Evolutionary conservation across 2,888 invertebrate genomes (phyloP).

Genomic region (Drosophila paramelanica): DNA sequence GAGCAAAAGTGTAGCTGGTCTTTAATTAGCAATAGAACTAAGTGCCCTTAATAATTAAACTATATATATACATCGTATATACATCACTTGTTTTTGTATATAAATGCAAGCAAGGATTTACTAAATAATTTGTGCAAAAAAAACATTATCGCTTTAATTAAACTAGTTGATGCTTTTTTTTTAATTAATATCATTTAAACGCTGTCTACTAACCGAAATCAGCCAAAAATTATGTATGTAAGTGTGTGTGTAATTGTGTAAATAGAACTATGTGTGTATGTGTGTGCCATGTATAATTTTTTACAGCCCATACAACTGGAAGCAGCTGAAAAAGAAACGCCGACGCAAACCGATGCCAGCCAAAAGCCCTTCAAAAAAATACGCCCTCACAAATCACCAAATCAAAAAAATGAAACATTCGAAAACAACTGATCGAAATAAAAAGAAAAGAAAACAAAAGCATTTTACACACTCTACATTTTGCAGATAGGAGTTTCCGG

Average conservation of each 20-base stretch:
- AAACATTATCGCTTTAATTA: constrained; percentile 55
- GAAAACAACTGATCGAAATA: constrained; percentile 14
- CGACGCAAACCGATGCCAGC: constrained; percentile 33
- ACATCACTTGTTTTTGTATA: constrained; percentile 59
- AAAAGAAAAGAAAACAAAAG: constrained; percentile 12
- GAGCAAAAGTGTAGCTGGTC: constrained; percentile 54
- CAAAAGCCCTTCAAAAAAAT: constrained; percentile 2
- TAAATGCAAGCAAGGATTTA: constrained; percentile 56
- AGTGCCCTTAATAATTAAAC: constrained; percentile 24
- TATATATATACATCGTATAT: constrained; percentile 21
- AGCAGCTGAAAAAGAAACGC: constrained; percentile 25
- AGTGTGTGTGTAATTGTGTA: constrained; percentile 20
- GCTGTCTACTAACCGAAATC: constrained; percentile 64
- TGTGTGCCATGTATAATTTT: constrained; percentile 22
- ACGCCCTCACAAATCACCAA: constrained; percentile 18
- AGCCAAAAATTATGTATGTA: constrained; percentile 13
- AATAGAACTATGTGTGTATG: constrained; percentile 24
- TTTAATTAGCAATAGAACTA: constrained; percentile 20
- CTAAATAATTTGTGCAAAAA: constrained; percentile 62
- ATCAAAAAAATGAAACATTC: constrained; percentile 4
- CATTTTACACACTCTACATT: constrained; percentile 74
- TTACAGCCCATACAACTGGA: constrained; percentile 43
- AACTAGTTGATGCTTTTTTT: constrained; percentile 40
- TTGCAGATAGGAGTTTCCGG: constrained; percentile 94
- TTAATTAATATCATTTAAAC: constrained; percentile 57